Evolutionary conservation across 1,140 invertebrate genomes (phyloP).

Genomic region (Aporrectodea caliginosa): DNA sequence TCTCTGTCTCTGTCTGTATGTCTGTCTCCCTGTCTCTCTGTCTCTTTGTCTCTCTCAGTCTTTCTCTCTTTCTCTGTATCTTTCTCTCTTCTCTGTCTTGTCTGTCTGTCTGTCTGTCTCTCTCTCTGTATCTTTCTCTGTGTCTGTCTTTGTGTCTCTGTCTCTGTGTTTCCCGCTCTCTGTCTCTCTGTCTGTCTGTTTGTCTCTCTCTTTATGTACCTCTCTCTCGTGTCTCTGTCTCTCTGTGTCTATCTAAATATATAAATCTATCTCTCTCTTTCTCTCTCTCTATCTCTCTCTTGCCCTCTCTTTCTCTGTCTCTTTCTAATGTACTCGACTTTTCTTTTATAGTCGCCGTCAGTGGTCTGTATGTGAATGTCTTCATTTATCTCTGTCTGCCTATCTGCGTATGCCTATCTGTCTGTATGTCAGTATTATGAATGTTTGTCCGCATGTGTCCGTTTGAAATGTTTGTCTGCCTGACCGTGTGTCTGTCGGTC

Average conservation of each 20-base stretch:
- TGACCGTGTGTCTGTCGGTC: no score
- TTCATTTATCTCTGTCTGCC: neutral
- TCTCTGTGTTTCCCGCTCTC: neutral
- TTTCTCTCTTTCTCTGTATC: neutral
- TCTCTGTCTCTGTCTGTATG: neutral
- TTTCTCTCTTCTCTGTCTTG: neutral
- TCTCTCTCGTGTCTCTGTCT: neutral
- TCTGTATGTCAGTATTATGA: no score
- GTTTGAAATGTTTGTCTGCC: no score
- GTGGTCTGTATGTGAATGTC: no score
- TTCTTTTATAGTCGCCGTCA: no score
- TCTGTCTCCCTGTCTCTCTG: neutral
- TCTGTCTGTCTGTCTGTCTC: neutral
- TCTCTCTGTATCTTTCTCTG: neutral
- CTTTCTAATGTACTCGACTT: neutral
- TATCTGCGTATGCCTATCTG: neutral
- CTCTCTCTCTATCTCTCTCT: neutral
- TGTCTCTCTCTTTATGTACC: neutral
- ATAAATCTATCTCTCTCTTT: neutral
- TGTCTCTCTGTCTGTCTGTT: neutral
- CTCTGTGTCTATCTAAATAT: neutral
- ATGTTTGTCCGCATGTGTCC: no score
- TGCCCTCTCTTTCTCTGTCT: neutral
- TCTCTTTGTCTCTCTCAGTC: neutral
- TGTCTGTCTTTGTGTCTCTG: neutral